phyloP scores from a whole-genome alignment of 2,888 invertebrate species.

The Macrosoma leucophasiata region DNA sequence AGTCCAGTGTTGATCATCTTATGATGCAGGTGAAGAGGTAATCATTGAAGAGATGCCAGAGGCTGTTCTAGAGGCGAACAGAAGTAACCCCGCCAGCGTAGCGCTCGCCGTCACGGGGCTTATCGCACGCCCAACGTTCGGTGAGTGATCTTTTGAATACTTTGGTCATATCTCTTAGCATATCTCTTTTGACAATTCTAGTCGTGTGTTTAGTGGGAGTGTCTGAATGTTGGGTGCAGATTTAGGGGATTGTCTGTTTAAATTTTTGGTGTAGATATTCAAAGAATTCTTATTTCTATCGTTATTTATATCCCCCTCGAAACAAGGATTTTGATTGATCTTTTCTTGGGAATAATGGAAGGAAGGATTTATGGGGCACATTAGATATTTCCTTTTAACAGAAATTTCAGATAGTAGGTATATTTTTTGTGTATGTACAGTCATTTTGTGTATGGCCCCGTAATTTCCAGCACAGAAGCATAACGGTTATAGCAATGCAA shows the following conservation, averaged over 20 bases:
- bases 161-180: conserved; percentile 6
- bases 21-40: conserved; percentile 37
- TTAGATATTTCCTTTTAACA: too few relatives aligned
- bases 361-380: too few relatives aligned
- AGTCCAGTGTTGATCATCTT: neutral
- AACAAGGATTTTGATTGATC: conserved; percentile 10
- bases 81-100: conserved; percentile 77
- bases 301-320: conserved; percentile 1
- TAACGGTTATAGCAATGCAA: too few relatives aligned
- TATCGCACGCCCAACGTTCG: conserved; percentile 79
- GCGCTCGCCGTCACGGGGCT: conserved; percentile 80
- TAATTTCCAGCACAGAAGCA: too few relatives aligned
- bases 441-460: too few relatives aligned
- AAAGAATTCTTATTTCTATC: neutral
- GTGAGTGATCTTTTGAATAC: conserved; percentile 54
- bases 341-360: too few relatives aligned
- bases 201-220: too few relatives aligned
- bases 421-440: too few relatives aligned
- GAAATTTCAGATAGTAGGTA: too few relatives aligned
- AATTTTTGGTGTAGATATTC: neutral
- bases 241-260: neutral
- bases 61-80: conserved; percentile 63
- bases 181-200: neutral
- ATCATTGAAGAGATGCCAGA: conserved; percentile 61
- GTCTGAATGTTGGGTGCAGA: neutral